Evolutionary conservation across 2,888 invertebrate genomes (phyloP), one percentile per base, ranked within the genome.

Genomic region (Calephelis perditalis): DNA sequence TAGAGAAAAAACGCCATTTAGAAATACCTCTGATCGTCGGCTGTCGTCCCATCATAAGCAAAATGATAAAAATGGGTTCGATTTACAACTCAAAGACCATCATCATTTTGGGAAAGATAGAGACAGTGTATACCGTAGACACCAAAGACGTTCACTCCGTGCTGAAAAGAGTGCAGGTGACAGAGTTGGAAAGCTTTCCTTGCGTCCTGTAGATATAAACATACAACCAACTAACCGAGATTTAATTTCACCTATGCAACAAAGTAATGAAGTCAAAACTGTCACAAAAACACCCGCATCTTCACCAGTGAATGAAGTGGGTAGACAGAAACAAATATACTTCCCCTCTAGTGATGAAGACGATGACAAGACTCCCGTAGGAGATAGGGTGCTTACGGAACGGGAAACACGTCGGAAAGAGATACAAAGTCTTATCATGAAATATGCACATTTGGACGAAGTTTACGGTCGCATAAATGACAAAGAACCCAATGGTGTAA

Each of bases 401-500:
- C 91, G 96, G 55, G 96, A 96, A 78, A 94, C 95, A 9, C 94
- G 94, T 71, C 92, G 96, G 46, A 96, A 96, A 74, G 96, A 97
- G 76, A 96, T 96, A 63, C 95, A 96, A 78, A 94, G 94, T 71
- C 88, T 97, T 63, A 96, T 96, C 65, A 92, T 94, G 91, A 96
- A 96, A 79, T 96, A 96, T 79, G 94, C 95, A 43, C 95, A 95
- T 56, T 86, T 96, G 68, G 95, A 95, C 71, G 95, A 95, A 73
- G 92, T 92, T 62, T 94, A 94, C 79, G 93, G 91, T 26, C 86
- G 92, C 36, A 82, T 87, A 56, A 84, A 78, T 7, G 84, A 84
- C 45, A 86, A 81, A 64, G 82, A 81, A 45, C 62, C 72, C 44
- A 84, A 81, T 67, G 81, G 78, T 45, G 83, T 78, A 67, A 72